phyloP scores from a whole-genome alignment of 2,113 vertebrate genomes.

The Prunella fulvescens region DNA sequence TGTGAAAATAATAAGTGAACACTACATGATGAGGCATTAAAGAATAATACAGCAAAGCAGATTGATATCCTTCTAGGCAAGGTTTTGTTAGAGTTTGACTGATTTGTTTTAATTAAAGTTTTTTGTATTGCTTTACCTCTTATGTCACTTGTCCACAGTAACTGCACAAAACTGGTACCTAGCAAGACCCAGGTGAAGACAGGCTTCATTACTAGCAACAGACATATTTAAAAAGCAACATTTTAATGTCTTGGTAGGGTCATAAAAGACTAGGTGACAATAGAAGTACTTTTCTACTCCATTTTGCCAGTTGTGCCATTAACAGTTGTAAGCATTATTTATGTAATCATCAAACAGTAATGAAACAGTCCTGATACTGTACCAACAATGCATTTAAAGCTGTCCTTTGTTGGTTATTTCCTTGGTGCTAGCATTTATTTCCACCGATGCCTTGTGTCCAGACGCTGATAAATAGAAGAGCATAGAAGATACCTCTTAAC shows the following conservation, averaged over 20 bases:
- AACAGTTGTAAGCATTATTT: background rate
- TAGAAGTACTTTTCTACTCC: background rate
- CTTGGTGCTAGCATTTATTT: conserved; percentile 53
- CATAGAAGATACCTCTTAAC: conserved; percentile 31
- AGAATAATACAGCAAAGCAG: background rate
- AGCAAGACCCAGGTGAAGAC: background rate
- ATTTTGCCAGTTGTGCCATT: background rate
- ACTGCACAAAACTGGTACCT: background rate
- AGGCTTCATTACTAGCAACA: background rate
- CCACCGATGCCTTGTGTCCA: conserved; percentile 46
- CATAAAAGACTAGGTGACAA: background rate
- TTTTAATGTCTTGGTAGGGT: background rate
- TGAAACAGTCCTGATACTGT: background rate
- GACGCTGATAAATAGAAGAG: background rate
- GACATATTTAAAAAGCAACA: background rate
- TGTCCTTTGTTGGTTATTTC: conserved; percentile 19
- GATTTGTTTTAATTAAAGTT: background rate
- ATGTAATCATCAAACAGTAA: background rate
- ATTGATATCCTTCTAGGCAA: background rate
- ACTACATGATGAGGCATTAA: background rate
- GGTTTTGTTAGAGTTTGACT: background rate
- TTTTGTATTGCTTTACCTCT: background rate
- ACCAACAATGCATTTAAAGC: conserved; percentile 15
- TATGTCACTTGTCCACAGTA: background rate
- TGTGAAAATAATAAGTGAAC: background rate